Conservation (phyloP, 2,113 vertebrate species). For the Sarotherodon lohbergeri region DNA sequence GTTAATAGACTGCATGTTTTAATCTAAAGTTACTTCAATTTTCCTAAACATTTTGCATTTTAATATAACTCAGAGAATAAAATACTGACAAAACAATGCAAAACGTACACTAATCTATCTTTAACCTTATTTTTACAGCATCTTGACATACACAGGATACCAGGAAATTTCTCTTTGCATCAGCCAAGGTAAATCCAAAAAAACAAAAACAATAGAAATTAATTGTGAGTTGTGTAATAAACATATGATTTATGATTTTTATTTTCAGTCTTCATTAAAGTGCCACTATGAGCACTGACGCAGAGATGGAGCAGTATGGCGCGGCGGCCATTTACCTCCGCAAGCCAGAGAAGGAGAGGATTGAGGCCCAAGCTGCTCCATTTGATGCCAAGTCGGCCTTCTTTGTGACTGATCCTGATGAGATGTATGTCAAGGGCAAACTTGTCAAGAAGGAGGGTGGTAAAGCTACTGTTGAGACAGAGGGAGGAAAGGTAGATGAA, state of each 20-base stretch:
- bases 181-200: background rate
- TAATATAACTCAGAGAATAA: background rate
- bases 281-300: constrained; percentile 50
- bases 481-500: constrained; percentile 11
- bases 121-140: background rate
- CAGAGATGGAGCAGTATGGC: constrained; percentile 45
- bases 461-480: constrained; percentile 39
- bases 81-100: background rate
- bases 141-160: background rate
- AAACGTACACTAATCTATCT: background rate
- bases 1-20: background rate
- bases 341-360: constrained; percentile 46
- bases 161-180: background rate
- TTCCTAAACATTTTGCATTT: background rate
- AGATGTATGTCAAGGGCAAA: constrained; percentile 60
- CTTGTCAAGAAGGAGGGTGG: constrained; percentile 42
- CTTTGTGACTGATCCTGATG: constrained; percentile 25
- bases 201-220: background rate
- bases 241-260: background rate
- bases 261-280: constrained; percentile 4
- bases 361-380: constrained; percentile 43
- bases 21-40: background rate
- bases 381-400: constrained; percentile 54
- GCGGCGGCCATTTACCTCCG: constrained; percentile 39
- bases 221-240: background rate